Evolutionary conservation across 2,797 vertebrate genomes (phyloP), one percentile per base, ranked within the genome.

Genomic region (Chromobotia macracanthus): DNA sequence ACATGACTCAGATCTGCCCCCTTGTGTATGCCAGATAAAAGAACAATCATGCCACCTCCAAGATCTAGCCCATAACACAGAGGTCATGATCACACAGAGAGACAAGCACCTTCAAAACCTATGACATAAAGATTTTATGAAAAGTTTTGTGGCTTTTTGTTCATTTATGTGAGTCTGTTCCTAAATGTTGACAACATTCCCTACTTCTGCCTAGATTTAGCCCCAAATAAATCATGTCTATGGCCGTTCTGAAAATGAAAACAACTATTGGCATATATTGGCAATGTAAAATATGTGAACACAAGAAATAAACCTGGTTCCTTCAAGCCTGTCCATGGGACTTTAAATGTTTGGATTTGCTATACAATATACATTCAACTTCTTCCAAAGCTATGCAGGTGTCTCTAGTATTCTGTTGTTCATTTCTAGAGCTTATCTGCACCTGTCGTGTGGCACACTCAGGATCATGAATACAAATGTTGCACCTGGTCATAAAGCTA

Each of bases 1-100:
- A 66, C 7, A 69, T 23, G 68, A 56, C 75, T 76, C 76, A 55
- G 68, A 79, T 71, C 79, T 85, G 84, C 84, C 84, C 76, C 68
- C 84, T 25, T 73, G 72, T 85, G 84, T 70, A 77, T 21, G 56
- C 2, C 41, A 64, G 21, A 68, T 44, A 56, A 38, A 77, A 8
- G 8, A 71, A 75, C 3, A 53, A 44, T n/a, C 61, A 41, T 38
- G 19, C 19, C n/a, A 28, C 1, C 16, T 44, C 21, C 11, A 31
- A 28, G 3, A 55, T 41, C 72, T 63, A 51, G 25, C n/a, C 18
- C 4, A 31, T 19, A 69, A 28, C 44, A 25, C 46, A 63, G 58
- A 19, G 18, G 25, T 50, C 72, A 51, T 2, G 7, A 63, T 21
- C 13, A 63, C 19, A 50, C 2, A 60, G 48, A 35, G 8, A 18